phyloP scores from a whole-genome alignment of 2,797 vertebrate genomes.

The Eleutherodactylus coqui region DNA sequence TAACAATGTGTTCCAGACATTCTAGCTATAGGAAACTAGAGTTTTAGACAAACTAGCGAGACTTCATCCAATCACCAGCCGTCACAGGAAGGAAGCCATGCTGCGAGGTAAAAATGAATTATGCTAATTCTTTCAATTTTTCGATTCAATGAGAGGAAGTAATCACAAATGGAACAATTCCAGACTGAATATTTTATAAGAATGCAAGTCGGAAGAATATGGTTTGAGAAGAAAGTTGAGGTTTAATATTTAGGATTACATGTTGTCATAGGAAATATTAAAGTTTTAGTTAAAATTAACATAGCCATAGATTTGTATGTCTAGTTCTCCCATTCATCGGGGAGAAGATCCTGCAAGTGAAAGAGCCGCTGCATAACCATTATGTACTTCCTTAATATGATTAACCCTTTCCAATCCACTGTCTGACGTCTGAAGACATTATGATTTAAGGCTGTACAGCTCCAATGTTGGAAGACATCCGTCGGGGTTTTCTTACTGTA shows the following conservation, averaged over 20 bases:
- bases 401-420: too few species aligned
- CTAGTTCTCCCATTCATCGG: too few species aligned
- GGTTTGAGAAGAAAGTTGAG: constrained; percentile 2
- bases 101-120: constrained; percentile 31
- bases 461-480: too few species aligned
- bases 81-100: constrained; percentile 11
- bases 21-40: background rate
- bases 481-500: too few species aligned
- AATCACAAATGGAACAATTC: constrained; percentile 37
- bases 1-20: background rate
- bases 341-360: too few species aligned
- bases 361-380: too few species aligned
- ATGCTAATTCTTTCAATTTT: constrained; percentile 21
- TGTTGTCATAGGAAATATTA: background rate
- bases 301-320: too few species aligned
- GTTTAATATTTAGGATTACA: background rate
- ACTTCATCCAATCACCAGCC: constrained; percentile 24
- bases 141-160: constrained; percentile 34
- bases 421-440: too few species aligned
- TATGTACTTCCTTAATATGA: too few species aligned
- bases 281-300: background rate
- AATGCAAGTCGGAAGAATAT: background rate
- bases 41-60: background rate
- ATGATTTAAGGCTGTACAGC: too few species aligned
- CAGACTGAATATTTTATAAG: constrained; percentile 16